Percentiles rank a stretch among this genome's conserved stretches.
phyloP scores from a whole-genome alignment of 2,797 vertebrate genomes.

The Gymnothorax reevesii region DNA sequence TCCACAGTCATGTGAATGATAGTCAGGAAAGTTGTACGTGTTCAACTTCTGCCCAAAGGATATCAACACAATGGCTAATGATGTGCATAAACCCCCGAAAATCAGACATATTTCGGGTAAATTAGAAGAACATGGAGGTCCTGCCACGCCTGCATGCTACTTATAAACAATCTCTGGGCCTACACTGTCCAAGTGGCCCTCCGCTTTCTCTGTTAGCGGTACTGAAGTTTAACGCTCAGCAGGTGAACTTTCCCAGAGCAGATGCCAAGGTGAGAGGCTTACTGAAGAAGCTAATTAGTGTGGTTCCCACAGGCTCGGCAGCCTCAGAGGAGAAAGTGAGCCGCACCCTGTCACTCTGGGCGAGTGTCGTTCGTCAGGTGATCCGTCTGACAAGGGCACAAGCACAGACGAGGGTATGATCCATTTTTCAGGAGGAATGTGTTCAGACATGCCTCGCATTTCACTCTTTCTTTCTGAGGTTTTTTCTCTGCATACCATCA shows the following conservation, averaged over 20 bases:
- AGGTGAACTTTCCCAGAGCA: background rate
- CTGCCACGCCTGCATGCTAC: background rate
- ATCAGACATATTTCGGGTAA: background rate
- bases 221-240: background rate
- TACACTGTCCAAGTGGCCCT: background rate
- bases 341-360: background rate
- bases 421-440: background rate
- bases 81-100: background rate
- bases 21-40: background rate
- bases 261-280: background rate
- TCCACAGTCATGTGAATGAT: background rate
- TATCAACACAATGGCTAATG: background rate
- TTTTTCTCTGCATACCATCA: background rate
- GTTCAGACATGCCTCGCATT: background rate
- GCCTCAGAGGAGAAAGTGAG: background rate
- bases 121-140: background rate
- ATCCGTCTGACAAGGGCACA: background rate
- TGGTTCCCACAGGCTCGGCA: background rate
- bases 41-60: background rate
- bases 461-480: background rate
- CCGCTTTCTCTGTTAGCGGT: background rate
- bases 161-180: background rate
- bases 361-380: background rate
- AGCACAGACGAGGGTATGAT: background rate
- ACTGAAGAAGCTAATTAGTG: background rate